Conservation (phyloP, 2,113 vertebrate genomes). For the Haemorhous mexicanus region DNA sequence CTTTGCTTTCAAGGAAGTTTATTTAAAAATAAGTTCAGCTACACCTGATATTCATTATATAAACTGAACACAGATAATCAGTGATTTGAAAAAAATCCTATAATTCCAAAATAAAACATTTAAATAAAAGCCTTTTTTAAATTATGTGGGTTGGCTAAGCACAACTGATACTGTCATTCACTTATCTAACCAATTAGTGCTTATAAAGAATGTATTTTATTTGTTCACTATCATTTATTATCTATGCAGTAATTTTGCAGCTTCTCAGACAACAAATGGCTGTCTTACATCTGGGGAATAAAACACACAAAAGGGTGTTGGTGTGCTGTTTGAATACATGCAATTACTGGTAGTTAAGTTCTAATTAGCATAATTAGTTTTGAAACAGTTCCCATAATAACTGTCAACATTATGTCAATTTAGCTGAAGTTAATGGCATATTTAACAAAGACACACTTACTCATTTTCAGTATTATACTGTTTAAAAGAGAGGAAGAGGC, state of each 20-base stretch:
- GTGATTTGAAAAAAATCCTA: not conserved
- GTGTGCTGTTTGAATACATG: conserved; percentile 67
- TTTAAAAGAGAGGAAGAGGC: not conserved
- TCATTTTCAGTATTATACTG: conserved; percentile 13
- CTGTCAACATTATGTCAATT: conserved; percentile 67
- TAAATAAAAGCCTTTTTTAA: conserved; percentile 3
- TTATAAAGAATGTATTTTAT: conserved; percentile 63
- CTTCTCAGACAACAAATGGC: conserved; percentile 61
- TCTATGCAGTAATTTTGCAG: conserved; percentile 56
- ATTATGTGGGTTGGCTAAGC: conserved; percentile 20
- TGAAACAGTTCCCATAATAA: conserved; percentile 67
- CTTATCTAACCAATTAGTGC: conserved; percentile 61
- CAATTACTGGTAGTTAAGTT: conserved; percentile 68
- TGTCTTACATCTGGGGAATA: conserved; percentile 67
- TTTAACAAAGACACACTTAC: conserved; percentile 50
- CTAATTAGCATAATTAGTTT: conserved; percentile 73
- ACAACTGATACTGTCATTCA: conserved; percentile 47
- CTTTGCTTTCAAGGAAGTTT: not conserved
- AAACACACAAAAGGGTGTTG: conserved; percentile 59
- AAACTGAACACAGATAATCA: not conserved
- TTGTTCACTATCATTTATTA: conserved; percentile 67
- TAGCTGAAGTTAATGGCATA: conserved; percentile 63
- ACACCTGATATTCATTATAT: not conserved
- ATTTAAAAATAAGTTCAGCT: conserved; percentile 45
- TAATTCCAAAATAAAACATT: not conserved